A percentile compares a stretch with the other conserved stretches of the same genome.
Conservation (phyloP, 2,888 invertebrate species). For the Disparrhopalites patrizii region DNA sequence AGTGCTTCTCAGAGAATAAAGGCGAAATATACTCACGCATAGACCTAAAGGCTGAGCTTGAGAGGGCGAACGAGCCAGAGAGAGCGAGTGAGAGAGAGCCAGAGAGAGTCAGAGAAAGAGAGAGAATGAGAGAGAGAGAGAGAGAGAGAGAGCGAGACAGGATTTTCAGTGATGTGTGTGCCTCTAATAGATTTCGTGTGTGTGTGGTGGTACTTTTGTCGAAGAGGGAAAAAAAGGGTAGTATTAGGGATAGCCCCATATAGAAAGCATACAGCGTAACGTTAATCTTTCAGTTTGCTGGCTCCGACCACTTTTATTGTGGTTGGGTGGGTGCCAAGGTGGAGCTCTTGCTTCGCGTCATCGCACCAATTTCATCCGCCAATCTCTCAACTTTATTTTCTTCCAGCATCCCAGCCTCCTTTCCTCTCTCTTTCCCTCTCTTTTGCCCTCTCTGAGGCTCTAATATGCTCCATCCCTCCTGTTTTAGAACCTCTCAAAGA, state of each 20-base stretch:
- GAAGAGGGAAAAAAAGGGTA: conserved; percentile 2
- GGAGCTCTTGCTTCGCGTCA: conserved; percentile 15
- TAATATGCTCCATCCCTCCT: background rate
- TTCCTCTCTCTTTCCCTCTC: background rate
- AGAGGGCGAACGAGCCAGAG: conserved; percentile 18
- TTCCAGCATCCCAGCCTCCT: conserved; percentile 10
- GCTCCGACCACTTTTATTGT: conserved; percentile 29
- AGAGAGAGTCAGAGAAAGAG: conserved; percentile 11
- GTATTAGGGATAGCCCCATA: no score
- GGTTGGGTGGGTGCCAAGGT: conserved; percentile 28
- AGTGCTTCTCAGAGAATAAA: no score
- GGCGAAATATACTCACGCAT: no score
- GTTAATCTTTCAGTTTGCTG: conserved; percentile 16
- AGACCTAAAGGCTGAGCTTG: conserved; percentile 15
- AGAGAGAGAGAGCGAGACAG: background rate
- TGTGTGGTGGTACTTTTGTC: conserved; percentile 2
- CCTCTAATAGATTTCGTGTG: background rate
- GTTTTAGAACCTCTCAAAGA: background rate
- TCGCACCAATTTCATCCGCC: conserved; percentile 23
- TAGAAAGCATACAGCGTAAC: no score
- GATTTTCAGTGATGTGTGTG: background rate
- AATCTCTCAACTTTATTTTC: background rate
- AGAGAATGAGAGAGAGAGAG: conserved; percentile 2
- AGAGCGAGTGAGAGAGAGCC: conserved; percentile 10
- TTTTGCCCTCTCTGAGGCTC: background rate